Percentiles rank a stretch among this genome's conserved stretches.
Evolutionary conservation across 1,140 invertebrate genomes (phyloP).

Genomic region (Micrasema longulum): DNA sequence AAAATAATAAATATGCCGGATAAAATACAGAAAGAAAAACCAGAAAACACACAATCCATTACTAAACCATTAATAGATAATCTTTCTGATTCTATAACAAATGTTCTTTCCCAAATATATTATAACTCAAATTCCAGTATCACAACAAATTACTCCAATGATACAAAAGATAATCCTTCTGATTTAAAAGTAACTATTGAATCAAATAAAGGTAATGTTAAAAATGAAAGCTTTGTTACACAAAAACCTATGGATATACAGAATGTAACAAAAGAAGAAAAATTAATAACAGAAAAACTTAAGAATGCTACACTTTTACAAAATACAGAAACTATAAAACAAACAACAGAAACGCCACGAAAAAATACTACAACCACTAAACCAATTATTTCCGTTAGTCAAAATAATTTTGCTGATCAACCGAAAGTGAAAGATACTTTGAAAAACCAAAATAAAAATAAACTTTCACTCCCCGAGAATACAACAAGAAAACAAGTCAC

Average conservation of each 20-base stretch:
- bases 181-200: too few relatives aligned
- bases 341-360: neutral
- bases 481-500: constrained; percentile 10
- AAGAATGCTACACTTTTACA: neutral
- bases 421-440: too few relatives aligned
- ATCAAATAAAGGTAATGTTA: too few relatives aligned
- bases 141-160: neutral
- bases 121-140: constrained; percentile 43
- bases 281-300: neutral
- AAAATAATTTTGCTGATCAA: too few relatives aligned
- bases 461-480: neutral
- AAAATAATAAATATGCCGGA: too few relatives aligned
- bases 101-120: constrained; percentile 53
- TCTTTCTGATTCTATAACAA: constrained; percentile 47
- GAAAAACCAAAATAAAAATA: neutral
- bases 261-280: neutral
- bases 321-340: neutral
- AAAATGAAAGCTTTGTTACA: too few relatives aligned
- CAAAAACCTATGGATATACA: too few relatives aligned
- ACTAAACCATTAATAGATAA: constrained; percentile 44
- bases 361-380: constrained; percentile 5
- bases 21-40: too few relatives aligned
- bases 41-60: constrained; percentile 2
- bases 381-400: too few relatives aligned
- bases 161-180: too few relatives aligned